Evolutionary conservation across 2,113 vertebrate species (phyloP).

Genomic region (Azemiops feae): DNA sequence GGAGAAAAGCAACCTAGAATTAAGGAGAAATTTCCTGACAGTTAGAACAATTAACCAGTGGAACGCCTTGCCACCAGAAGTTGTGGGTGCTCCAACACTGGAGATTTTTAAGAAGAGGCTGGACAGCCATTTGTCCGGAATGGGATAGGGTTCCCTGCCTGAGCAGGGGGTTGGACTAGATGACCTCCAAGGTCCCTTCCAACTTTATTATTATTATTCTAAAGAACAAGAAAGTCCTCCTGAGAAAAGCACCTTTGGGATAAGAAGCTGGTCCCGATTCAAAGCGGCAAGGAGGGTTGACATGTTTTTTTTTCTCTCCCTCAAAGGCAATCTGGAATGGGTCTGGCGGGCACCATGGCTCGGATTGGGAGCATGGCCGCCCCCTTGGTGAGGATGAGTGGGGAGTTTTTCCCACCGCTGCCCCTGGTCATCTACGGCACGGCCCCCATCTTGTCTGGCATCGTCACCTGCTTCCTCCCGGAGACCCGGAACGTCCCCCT

Average conservation of each 20-base stretch:
- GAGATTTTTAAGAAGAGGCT: background rate
- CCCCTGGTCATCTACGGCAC: conserved; percentile 77
- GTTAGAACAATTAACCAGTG: background rate
- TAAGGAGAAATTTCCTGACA: background rate
- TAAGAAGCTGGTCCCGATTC: background rate
- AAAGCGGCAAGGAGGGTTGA: background rate
- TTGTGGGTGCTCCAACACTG: background rate
- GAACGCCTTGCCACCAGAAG: background rate
- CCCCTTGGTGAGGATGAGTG: conserved; percentile 70
- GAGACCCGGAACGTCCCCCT: conserved; percentile 74
- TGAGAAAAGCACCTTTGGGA: no score
- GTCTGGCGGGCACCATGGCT: conserved; percentile 74
- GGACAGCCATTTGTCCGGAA: background rate
- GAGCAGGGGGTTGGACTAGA: no score
- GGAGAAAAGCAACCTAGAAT: background rate
- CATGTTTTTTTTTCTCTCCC: background rate
- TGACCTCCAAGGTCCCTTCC: no score
- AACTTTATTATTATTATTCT: no score
- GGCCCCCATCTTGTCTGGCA: conserved; percentile 70
- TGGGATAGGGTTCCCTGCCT: no score
- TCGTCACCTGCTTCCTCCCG: conserved; percentile 72
- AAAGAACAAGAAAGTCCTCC: no score
- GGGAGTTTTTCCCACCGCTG: conserved; percentile 63
- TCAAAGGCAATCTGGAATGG: conserved; percentile 80
- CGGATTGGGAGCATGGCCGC: conserved; percentile 77